Percentiles rank a stretch among this genome's conserved stretches.
These are phyloP conservation scores for Oxystoma pomonae DNA, from an alignment of 2,888 invertebrate species.

Conservation along the genomic window DNA sequence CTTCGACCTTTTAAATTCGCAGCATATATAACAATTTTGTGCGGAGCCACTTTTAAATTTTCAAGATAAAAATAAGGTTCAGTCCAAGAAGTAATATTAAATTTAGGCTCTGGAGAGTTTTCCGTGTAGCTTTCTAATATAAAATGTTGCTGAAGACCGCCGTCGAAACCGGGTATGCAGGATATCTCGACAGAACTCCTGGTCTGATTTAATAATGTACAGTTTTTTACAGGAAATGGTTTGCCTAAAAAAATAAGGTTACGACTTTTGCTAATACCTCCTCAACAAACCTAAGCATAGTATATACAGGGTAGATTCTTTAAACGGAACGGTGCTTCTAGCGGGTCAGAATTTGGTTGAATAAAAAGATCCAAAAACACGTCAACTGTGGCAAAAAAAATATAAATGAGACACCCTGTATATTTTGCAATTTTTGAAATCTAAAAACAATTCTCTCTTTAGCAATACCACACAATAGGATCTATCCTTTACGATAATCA, in stretches of 20 bases:
- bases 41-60: conserved; percentile 74
- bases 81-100: conserved; percentile 60
- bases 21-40: conserved; percentile 72
- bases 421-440: too few species aligned
- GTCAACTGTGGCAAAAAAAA: too few species aligned
- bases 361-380: too few species aligned
- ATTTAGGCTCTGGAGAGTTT: conserved; percentile 48
- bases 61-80: conserved; percentile 74
- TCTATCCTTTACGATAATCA: too few species aligned
- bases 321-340: too few species aligned
- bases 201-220: conserved; percentile 80
- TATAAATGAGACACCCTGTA: too few species aligned
- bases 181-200: conserved; percentile 72
- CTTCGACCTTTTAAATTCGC: conserved; percentile 81
- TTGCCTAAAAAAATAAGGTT: conserved; percentile 59
- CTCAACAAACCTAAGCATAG: too few species aligned
- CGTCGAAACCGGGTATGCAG: conserved; percentile 83
- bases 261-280: too few species aligned
- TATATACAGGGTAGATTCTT: too few species aligned
- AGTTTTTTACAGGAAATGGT: conserved; percentile 82
- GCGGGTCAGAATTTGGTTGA: too few species aligned
- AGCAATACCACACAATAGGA: too few species aligned
- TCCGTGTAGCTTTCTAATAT: conserved; percentile 69
- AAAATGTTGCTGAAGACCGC: conserved; percentile 83
- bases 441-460: too few species aligned